Base-by-base conservation (phyloP, 64 coral and sea anemone genomes). In the Cladopsammia gracilis region DNA sequence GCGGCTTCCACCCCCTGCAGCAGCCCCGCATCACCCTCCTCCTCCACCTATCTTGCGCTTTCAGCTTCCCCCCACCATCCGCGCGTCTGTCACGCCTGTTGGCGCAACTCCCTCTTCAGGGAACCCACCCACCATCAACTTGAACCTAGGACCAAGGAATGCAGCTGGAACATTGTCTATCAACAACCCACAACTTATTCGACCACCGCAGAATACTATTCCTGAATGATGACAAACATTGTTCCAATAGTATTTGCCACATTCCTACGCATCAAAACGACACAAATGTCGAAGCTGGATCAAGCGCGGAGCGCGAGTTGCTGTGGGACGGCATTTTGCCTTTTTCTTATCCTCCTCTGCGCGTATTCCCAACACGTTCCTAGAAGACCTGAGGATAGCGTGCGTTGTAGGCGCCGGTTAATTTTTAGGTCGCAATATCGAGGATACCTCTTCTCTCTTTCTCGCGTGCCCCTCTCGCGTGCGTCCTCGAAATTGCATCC, bases 111-210 rank as follows among this genome's bases (percentile, higher is more conserved):
- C 62, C 10, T 3, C 18, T 5, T 2, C 80, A 83, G 80, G 43
- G 20, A n/a, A 16, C 15, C 80, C 80, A 83, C 18, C 62, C 43
- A 83, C 43, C n/a, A 62, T 83, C 8, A 83, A 49, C 60, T 65
- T 49, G 61, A 48, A 8, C 11, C 5, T 50, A 3, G 60, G 61
- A 23, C 80, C 43, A 66, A 12, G 19, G 10, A 47, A 4, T 12
- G 4, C 5, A 4, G 45, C 3, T 13, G 47, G 71, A 48, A 48
- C 71, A 4, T 49, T 18, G 12, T 12, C 71, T 20, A 75, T 20
- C 71, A 26, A 3, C 23, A 25, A 69, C 26, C 10, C 45, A 23
- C 60, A 82, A 16, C 16, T 67, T 23, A 19, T 6, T 3, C 42
- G 3, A 22, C 61, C 44, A 10, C 45, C 18, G 9, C 24, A 23